Conservation (phyloP, 1,140 invertebrate species). For the Protaetia brevitarsis region DNA sequence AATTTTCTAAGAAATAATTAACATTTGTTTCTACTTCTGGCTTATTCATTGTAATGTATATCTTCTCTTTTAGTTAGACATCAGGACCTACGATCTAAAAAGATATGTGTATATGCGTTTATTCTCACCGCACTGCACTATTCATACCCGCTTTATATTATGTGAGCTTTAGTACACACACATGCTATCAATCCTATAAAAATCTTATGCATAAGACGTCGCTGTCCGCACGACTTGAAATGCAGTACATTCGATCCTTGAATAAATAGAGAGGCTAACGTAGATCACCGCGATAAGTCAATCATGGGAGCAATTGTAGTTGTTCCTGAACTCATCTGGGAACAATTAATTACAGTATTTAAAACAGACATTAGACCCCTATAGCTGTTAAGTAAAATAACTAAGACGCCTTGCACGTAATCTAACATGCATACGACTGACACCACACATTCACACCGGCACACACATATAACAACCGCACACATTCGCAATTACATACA, state of each 20-base stretch:
- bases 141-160: neutral
- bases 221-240: conserved; percentile 3
- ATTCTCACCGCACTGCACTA: too few relatives aligned
- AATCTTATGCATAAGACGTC: conserved; percentile 3
- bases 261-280: conserved; percentile 18
- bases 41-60: too few relatives aligned
- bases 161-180: neutral
- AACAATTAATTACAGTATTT: conserved; percentile 22
- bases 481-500: neutral
- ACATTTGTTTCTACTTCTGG: too few relatives aligned
- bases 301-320: conserved; percentile 17
- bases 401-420: conserved; percentile 12
- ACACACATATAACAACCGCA: neutral
- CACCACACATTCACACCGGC: neutral
- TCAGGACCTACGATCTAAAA: too few relatives aligned
- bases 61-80: too few relatives aligned
- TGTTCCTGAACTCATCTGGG: conserved; percentile 15
- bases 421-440: conserved; percentile 13
- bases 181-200: neutral
- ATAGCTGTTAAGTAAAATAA: conserved; percentile 20
- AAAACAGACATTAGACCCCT: conserved; percentile 22
- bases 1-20: too few relatives aligned
- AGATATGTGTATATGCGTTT: too few relatives aligned
- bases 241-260: conserved; percentile 2
- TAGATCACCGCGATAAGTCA: conserved; percentile 9